A percentile compares a stretch with the other conserved stretches of the same genome.
Evolutionary conservation across 1,140 invertebrate species (phyloP).

Genomic region (Zaprionus lachaisei): DNA sequence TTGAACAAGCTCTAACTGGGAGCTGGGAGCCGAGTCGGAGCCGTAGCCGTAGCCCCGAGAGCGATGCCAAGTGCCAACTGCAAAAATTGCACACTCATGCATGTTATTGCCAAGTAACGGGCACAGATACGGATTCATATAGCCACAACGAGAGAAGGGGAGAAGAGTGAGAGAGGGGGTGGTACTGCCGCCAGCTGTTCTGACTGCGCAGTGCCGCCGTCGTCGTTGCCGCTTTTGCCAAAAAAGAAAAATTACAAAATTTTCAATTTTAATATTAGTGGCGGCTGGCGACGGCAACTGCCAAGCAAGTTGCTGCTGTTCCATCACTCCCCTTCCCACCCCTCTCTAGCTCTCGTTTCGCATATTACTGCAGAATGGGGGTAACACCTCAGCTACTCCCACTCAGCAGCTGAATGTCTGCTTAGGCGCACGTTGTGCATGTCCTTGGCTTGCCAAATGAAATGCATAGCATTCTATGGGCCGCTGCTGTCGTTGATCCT

Average conservation of each 20-base stretch:
- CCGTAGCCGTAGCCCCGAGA: constrained; percentile 42
- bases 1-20: constrained; percentile 12
- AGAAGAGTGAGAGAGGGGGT: not conserved
- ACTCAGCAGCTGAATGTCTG: constrained; percentile 51
- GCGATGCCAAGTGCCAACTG: constrained; percentile 71
- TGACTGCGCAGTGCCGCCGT: constrained; percentile 75
- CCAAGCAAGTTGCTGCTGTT: constrained; percentile 34
- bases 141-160: not conserved
- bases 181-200: constrained; percentile 63
- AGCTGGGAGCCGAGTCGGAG: constrained; percentile 46
- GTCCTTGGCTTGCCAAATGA: constrained; percentile 82
- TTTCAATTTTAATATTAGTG: constrained; percentile 83
- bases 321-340: not conserved
- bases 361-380: not conserved
- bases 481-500: constrained; percentile 50
- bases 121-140: constrained; percentile 66
- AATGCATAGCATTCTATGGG: constrained; percentile 80
- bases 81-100: constrained; percentile 82
- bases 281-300: constrained; percentile 78
- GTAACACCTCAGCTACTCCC: constrained; percentile 20
- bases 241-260: constrained; percentile 83
- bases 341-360: not conserved
- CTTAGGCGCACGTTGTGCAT: constrained; percentile 79
- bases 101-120: constrained; percentile 81
- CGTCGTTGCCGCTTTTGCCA: constrained; percentile 50